A percentile compares a stretch with the other conserved stretches of the same genome.
Evolutionary conservation across 2,797 vertebrate genomes (phyloP).

Genomic region (Perodicticus potto): DNA sequence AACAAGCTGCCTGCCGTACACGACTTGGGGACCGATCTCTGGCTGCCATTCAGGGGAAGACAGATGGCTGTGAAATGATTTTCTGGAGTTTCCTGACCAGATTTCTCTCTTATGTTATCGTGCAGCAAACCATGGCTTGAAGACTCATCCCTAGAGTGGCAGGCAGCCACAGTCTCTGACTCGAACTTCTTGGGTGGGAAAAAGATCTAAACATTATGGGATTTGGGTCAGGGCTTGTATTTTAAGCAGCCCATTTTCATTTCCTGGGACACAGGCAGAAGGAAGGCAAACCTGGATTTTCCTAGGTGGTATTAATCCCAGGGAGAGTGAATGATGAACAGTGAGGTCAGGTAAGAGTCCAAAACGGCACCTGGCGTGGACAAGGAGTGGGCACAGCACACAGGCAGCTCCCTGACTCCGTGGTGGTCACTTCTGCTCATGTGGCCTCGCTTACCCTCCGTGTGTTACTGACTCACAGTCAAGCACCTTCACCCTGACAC

Average conservation of each 20-base stretch:
- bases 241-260: not conserved
- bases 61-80: slow-evolving; percentile 75
- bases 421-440: not conserved
- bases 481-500: not conserved
- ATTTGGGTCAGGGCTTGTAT: not conserved
- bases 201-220: not conserved
- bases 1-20: not conserved
- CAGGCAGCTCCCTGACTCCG: not conserved
- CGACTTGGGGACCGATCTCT: slow-evolving; percentile 65
- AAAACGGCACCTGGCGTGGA: not conserved
- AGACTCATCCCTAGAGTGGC: not conserved
- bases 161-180: not conserved
- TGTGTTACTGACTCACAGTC: not conserved
- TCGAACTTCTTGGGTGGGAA: not conserved
- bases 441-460: not conserved
- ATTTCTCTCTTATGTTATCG: slow-evolving; percentile 63
- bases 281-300: not conserved
- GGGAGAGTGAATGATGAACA: not conserved
- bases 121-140: slow-evolving; percentile 51
- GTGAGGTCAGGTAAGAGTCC: not conserved
- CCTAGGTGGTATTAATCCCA: not conserved
- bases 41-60: slow-evolving; percentile 77
- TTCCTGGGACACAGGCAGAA: not conserved
- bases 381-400: fast-evolving
- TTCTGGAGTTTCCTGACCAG: slow-evolving; percentile 74